phyloP scores from a whole-genome alignment of 2,797 vertebrate species.

The Gallinago stenura region DNA sequence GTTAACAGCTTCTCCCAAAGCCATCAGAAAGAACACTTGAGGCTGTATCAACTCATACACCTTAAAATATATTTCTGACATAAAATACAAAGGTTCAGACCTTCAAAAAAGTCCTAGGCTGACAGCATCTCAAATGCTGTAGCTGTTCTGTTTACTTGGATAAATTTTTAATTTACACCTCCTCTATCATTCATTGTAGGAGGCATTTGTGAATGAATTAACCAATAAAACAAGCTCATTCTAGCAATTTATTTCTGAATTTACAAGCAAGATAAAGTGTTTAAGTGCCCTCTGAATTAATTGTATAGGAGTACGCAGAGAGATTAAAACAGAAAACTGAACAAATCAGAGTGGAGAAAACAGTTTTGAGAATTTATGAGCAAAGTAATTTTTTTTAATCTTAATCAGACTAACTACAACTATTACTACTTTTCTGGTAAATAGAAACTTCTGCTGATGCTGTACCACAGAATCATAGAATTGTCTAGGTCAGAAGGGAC shows the following conservation, averaged over 20 bases:
- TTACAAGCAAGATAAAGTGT: not conserved
- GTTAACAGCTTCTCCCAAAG: not conserved
- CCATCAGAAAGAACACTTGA: not conserved
- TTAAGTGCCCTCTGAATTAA: not conserved
- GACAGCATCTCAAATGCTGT: not conserved
- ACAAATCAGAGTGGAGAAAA: not conserved
- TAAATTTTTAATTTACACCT: not conserved
- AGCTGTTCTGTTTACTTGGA: not conserved
- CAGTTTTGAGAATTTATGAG: conserved; percentile 11
- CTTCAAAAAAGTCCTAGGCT: not conserved
- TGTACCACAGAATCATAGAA: not conserved
- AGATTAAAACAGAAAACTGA: not conserved
- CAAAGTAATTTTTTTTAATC: not conserved
- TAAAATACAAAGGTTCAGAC: not conserved
- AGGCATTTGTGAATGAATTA: conserved; percentile 15
- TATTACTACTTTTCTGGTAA: not conserved
- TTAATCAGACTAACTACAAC: not conserved
- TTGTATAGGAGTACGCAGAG: not conserved
- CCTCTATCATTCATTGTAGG: not conserved
- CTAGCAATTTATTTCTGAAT: not conserved
- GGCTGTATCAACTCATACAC: not conserved
- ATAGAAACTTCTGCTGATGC: not conserved
- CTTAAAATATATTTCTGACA: not conserved
- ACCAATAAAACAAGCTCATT: not conserved
- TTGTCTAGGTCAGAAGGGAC: too few relatives aligned